These are phyloP conservation scores for Cryptoprocta ferox DNA, from an alignment of 2,797 vertebrate genomes.

Conservation along the genomic window DNA sequence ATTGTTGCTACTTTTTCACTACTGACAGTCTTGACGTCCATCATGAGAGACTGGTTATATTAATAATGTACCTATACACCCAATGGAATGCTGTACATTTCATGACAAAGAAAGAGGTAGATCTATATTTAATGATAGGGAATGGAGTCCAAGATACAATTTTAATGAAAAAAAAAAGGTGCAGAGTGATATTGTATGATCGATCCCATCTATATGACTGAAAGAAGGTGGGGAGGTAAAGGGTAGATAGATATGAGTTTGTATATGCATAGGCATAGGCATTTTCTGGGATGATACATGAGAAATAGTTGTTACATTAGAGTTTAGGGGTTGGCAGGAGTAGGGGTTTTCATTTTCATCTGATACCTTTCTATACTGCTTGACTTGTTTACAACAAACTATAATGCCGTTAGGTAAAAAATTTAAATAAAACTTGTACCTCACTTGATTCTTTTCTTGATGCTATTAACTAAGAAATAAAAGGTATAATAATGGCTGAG, in stretches of 20 bases:
- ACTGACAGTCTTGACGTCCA: not conserved
- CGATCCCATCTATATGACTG: not conserved
- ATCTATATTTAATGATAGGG: not conserved
- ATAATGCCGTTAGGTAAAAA: constrained; percentile 22
- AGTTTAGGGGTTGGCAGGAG: not conserved
- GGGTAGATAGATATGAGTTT: not conserved
- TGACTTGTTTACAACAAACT: constrained; percentile 34
- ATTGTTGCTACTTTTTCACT: constrained; percentile 24
- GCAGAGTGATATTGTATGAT: constrained; percentile 27
- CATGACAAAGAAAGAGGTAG: not conserved
- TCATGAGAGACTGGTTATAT: not conserved
- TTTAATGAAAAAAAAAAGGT: not conserved
- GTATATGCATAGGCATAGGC: not conserved
- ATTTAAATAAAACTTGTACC: constrained; percentile 24
- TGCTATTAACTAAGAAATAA: constrained; percentile 28
- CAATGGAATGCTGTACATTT: constrained; percentile 27
- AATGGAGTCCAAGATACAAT: not conserved
- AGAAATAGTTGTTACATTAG: constrained; percentile 19
- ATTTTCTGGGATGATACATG: not conserved
- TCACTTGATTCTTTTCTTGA: constrained; percentile 39
- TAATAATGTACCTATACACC: not conserved
- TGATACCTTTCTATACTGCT: constrained; percentile 12
- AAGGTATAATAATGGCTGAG: not conserved
- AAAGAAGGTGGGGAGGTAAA: not conserved
- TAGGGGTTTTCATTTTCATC: constrained; percentile 51